Conservation (phyloP, 2,888 invertebrate species). For the Xestia rhomboidea region DNA sequence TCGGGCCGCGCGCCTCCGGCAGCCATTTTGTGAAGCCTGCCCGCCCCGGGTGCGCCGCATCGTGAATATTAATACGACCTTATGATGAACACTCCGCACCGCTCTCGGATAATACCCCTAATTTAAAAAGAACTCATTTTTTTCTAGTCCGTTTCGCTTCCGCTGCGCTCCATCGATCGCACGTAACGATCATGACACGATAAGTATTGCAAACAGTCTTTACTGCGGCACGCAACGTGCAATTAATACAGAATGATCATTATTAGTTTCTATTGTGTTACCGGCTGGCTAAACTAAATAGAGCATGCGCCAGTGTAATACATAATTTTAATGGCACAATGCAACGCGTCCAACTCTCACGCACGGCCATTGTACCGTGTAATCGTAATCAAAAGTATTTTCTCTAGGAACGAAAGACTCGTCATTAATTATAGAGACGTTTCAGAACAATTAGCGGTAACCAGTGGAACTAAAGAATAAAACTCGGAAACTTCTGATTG, state of each 20-base stretch:
- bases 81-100: slow-evolving; percentile 74
- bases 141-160: slow-evolving; percentile 75
- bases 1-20: slow-evolving; percentile 84
- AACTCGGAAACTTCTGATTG: slow-evolving; percentile 56
- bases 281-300: slow-evolving; percentile 86
- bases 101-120: slow-evolving; percentile 74
- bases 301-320: slow-evolving; percentile 86
- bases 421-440: slow-evolving; percentile 78
- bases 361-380: slow-evolving; percentile 84
- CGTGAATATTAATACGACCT: slow-evolving; percentile 86
- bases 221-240: slow-evolving; percentile 79
- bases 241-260: slow-evolving; percentile 86
- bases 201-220: slow-evolving; percentile 79
- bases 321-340: slow-evolving; percentile 85
- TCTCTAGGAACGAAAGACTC: slow-evolving; percentile 80
- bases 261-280: slow-evolving; percentile 89
- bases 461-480: slow-evolving; percentile 60
- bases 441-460: slow-evolving; percentile 80
- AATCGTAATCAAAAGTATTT: slow-evolving; percentile 86
- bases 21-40: slow-evolving; percentile 89
- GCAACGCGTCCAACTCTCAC: slow-evolving; percentile 85
- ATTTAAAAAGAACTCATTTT: slow-evolving; percentile 72
- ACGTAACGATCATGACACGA: slow-evolving; percentile 81
- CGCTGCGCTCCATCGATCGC: slow-evolving; percentile 77
- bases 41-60: slow-evolving; percentile 81